Conservation (phyloP, 2,888 invertebrate genomes). For the Aleiodes leptofemur region DNA sequence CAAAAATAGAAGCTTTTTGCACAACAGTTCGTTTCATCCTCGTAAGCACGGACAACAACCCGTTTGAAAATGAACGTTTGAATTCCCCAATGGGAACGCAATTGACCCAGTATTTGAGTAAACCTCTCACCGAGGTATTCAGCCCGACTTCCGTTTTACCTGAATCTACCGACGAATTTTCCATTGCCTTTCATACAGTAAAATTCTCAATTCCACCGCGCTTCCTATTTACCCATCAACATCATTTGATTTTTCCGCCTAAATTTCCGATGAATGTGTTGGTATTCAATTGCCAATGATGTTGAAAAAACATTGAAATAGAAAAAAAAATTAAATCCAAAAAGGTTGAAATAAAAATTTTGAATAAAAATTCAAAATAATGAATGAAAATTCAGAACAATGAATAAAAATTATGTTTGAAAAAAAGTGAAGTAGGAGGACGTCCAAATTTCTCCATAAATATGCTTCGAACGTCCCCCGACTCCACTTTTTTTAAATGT, state of each 20-base stretch:
- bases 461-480: too few relatives aligned
- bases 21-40: neutral
- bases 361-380: too few relatives aligned
- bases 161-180: neutral
- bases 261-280: neutral
- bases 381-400: too few relatives aligned
- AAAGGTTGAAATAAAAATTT: too few relatives aligned
- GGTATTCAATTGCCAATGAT: too few relatives aligned
- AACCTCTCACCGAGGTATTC: slow-evolving; percentile 11
- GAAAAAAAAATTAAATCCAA: too few relatives aligned
- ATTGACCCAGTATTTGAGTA: slow-evolving; percentile 21
- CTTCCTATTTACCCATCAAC: neutral
- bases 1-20: neutral
- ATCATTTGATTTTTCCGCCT: neutral
- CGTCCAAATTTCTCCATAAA: too few relatives aligned
- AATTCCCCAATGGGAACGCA: slow-evolving; percentile 1
- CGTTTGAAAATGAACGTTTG: slow-evolving; percentile 15
- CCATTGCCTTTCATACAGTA: neutral
- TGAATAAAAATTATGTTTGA: too few relatives aligned
- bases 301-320: too few relatives aligned
- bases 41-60: neutral
- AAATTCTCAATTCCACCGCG: neutral
- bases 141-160: slow-evolving; percentile 10
- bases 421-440: too few relatives aligned
- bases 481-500: too few relatives aligned